Evolutionary conservation across 2,797 vertebrate species (phyloP).

Genomic region (Acropternis orthonyx): DNA sequence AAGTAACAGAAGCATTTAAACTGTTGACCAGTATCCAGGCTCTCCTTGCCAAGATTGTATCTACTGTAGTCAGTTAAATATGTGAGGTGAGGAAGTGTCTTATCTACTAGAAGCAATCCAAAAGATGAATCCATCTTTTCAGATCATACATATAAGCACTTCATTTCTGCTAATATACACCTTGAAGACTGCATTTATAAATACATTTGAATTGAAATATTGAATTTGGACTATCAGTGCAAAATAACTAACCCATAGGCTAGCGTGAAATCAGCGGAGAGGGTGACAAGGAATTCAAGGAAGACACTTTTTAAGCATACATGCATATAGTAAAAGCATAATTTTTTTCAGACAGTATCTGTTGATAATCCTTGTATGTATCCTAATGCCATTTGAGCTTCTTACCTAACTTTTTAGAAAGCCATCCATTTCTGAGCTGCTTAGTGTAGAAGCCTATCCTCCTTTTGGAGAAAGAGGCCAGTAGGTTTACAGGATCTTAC

Average conservation of each 20-base stretch:
- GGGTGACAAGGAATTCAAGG: slow-evolving; percentile 4
- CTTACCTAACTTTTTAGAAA: not conserved
- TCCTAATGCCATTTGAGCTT: not conserved
- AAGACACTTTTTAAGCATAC: not conserved
- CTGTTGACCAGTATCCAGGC: not conserved
- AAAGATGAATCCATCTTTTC: slow-evolving; percentile 42
- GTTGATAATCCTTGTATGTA: not conserved
- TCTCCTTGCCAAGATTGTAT: not conserved
- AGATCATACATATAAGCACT: slow-evolving; percentile 52
- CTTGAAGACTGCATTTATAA: slow-evolving; percentile 66
- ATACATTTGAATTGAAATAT: slow-evolving; percentile 68
- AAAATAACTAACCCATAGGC: slow-evolving; percentile 73
- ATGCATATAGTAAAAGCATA: not conserved
- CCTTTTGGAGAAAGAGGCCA: not conserved
- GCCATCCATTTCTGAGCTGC: not conserved
- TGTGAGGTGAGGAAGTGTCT: slow-evolving; percentile 34
- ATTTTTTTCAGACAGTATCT: not conserved
- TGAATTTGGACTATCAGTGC: slow-evolving; percentile 71
- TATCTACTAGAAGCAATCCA: slow-evolving; percentile 12
- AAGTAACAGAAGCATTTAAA: not conserved
- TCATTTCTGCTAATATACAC: slow-evolving; percentile 60
- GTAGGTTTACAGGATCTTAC: not conserved
- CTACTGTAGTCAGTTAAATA: not conserved
- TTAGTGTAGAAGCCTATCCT: slow-evolving; percentile 12
- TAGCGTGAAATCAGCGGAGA: slow-evolving; percentile 23